These are phyloP conservation scores for Brachionus asplanchnoidis DNA, from an alignment of 1,140 invertebrate species.

Conservation along the genomic window DNA sequence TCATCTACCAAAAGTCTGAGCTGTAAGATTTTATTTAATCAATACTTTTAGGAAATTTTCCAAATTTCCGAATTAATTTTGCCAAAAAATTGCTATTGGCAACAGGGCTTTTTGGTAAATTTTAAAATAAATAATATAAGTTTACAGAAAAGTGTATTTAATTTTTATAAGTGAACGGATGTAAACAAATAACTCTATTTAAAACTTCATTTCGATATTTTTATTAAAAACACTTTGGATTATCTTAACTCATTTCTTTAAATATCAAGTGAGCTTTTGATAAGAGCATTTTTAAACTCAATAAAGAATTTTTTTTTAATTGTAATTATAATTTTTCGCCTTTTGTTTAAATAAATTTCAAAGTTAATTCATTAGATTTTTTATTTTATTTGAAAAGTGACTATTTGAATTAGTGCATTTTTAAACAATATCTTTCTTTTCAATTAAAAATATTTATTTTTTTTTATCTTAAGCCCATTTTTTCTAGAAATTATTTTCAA, in stretches of 20 bases:
- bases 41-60: not conserved
- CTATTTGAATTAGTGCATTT: no score
- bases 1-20: not conserved
- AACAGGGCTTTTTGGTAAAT: not conserved
- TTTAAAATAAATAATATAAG: not conserved
- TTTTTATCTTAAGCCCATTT: no score
- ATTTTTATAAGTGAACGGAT: not conserved
- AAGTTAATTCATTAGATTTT: no score
- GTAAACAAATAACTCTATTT: not conserved
- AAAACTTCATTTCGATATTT: not conserved
- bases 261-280: not conserved
- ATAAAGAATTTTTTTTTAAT: no score
- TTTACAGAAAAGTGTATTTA: not conserved
- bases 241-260: not conserved
- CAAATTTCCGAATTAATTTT: not conserved
- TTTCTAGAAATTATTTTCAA: no score
- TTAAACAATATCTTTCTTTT: no score
- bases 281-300: not conserved
- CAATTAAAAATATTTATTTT: no score
- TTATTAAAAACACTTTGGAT: not conserved
- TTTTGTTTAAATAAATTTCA: no score
- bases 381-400: no score
- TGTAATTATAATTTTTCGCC: no score
- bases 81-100: not conserved
- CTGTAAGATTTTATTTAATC: conserved; percentile 1